Conservation (phyloP, 2,797 vertebrate species). For the Schizothorax lantsangensis region DNA sequence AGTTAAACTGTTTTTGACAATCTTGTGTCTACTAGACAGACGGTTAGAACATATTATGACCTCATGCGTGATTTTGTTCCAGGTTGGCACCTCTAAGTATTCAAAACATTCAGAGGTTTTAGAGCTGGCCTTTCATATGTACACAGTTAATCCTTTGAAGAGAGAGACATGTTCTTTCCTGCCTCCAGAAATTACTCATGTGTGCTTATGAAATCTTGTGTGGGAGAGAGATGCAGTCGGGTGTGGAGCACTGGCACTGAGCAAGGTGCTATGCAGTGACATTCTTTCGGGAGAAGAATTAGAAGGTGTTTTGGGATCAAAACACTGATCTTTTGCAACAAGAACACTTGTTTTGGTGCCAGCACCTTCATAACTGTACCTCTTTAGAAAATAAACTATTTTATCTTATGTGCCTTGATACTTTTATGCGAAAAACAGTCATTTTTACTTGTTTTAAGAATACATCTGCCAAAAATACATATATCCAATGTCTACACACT, state of each 20-base stretch:
- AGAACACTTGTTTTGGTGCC: neutral
- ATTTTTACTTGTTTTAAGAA: neutral
- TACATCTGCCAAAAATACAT: neutral
- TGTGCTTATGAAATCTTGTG: constrained; percentile 28
- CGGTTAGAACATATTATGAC: constrained; percentile 11
- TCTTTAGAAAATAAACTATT: neutral
- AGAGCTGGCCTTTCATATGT: constrained; percentile 11
- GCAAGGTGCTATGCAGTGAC: constrained; percentile 13
- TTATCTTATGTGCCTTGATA: neutral
- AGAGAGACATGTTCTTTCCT: constrained; percentile 29
- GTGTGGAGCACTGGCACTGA: constrained; percentile 18
- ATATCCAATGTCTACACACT: neutral
- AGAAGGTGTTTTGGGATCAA: neutral
- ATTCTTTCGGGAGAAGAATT: constrained; percentile 4
- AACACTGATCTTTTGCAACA: constrained; percentile 1
- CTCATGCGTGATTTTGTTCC: constrained; percentile 14
- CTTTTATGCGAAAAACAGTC: neutral
- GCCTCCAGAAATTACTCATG: constrained; percentile 41
- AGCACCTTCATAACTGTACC: neutral
- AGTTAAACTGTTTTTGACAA: constrained; percentile 2
- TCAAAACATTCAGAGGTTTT: constrained; percentile 15
- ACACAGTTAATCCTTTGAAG: constrained; percentile 31
- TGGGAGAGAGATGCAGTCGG: constrained; percentile 35
- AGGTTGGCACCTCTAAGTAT: constrained; percentile 14
- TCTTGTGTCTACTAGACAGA: constrained; percentile 19